Percentiles rank a stretch among this genome's conserved stretches.
Conservation (phyloP, 2,797 vertebrate species). For the Neosilurus hyrtlii region DNA sequence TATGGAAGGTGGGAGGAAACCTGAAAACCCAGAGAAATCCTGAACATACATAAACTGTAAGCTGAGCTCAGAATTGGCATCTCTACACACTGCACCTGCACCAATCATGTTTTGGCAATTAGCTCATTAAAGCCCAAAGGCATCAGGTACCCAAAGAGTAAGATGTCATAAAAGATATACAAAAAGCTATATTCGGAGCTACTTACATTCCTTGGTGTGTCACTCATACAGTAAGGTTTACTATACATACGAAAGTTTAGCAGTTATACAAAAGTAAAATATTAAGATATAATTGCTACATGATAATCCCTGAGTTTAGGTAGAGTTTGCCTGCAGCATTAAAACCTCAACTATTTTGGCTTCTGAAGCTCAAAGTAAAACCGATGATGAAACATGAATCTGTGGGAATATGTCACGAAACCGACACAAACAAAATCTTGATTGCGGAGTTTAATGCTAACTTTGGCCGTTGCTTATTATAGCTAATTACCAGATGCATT, state of each 20-base stretch:
- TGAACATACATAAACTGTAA: background rate
- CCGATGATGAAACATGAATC: slow-evolving; percentile 2
- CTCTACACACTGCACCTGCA: background rate
- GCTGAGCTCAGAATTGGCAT: background rate
- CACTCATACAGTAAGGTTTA: background rate
- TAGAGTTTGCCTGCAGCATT: background rate
- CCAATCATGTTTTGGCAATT: background rate
- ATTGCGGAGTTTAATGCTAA: slow-evolving; percentile 30
- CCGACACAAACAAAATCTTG: background rate
- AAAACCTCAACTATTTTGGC: slow-evolving; percentile 15
- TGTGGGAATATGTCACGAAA: slow-evolving; percentile 10
- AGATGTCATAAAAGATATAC: too few species aligned
- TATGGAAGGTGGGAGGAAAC: slow-evolving; percentile 1
- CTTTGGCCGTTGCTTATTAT: slow-evolving; percentile 16
- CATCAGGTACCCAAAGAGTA: background rate
- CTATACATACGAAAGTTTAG: background rate
- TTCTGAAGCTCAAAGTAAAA: background rate
- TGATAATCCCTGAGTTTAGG: background rate
- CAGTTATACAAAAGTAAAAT: background rate
- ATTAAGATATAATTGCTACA: background rate
- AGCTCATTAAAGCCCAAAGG: background rate
- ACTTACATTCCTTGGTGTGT: background rate
- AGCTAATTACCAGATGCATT: slow-evolving; percentile 29
- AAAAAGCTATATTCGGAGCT: background rate
- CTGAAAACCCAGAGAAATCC: slow-evolving; percentile 19